A percentile compares a stretch with the other conserved stretches of the same genome.
Conservation (phyloP, 2,888 invertebrate species). For the Rhynchonema sp. region DNA sequence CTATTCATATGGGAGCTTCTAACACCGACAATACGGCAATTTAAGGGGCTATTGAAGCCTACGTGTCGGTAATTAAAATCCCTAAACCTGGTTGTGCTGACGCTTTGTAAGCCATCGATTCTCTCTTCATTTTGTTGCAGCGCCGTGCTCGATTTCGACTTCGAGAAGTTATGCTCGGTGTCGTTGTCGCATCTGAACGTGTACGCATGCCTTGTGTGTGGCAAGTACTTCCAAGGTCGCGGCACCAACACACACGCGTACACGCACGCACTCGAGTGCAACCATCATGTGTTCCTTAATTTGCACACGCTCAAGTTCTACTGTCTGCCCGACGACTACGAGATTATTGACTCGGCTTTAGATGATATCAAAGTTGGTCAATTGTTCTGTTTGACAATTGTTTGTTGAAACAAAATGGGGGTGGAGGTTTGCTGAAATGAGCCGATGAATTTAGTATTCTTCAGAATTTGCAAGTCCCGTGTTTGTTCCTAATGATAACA, state of each 20-base stretch:
- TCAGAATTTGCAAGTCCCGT: no score
- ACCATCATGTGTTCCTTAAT: slow-evolving; percentile 93
- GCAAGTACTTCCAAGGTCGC: slow-evolving; percentile 78
- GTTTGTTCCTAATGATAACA: no score
- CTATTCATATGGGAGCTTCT: no score
- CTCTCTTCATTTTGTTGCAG: slow-evolving; percentile 18
- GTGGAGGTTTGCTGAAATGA: no score
- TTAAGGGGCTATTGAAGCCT: no score
- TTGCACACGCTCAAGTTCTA: slow-evolving; percentile 89
- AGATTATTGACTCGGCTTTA: slow-evolving; percentile 82
- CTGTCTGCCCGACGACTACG: slow-evolving; percentile 96
- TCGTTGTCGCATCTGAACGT: slow-evolving; percentile 95
- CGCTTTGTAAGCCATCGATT: neutral
- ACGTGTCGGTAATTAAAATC: no score
- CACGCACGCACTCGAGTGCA: slow-evolving; percentile 90
- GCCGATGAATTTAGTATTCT: no score
- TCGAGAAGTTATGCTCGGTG: slow-evolving; percentile 94
- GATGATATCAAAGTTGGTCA: slow-evolving; percentile 83
- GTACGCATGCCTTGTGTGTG: slow-evolving; percentile 95
- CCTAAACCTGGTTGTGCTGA: neutral
- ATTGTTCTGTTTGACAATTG: no score
- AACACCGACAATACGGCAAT: no score
- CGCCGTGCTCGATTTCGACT: slow-evolving; percentile 91
- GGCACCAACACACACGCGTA: slow-evolving; percentile 96
- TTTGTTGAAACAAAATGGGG: no score